Conservation (phyloP, 2,888 invertebrate species). For the Myathropa florea region DNA sequence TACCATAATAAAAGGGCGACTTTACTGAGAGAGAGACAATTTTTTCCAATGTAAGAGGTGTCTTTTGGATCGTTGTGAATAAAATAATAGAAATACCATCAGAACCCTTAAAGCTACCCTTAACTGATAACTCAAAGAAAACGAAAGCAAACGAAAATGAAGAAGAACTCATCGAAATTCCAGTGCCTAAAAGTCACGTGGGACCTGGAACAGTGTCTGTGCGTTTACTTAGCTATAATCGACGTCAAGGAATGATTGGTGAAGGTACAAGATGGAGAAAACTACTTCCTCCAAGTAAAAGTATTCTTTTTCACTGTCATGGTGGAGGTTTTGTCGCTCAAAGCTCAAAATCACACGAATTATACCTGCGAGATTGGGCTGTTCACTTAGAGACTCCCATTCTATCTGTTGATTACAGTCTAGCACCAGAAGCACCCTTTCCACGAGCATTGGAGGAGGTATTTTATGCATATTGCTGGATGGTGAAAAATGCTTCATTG, state of each 20-base stretch:
- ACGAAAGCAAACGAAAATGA: conserved; percentile 6
- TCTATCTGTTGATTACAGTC: conserved; percentile 96
- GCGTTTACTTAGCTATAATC: conserved; percentile 90
- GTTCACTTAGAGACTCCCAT: conserved; percentile 92
- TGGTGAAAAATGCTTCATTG: conserved; percentile 88
- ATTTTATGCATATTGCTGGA: conserved; percentile 97
- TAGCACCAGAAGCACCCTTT: conserved; percentile 97
- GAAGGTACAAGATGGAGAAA: conserved; percentile 81
- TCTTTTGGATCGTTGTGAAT: no score
- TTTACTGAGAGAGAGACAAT: no score
- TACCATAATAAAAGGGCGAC: no score
- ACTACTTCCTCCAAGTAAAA: conserved; percentile 82
- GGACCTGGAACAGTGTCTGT: conserved; percentile 89
- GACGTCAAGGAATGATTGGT: conserved; percentile 89
- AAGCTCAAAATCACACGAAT: conserved; percentile 96
- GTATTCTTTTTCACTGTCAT: conserved; percentile 95
- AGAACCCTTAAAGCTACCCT: conserved; percentile 85
- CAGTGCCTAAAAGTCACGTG: conserved; percentile 92
- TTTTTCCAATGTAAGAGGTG: no score
- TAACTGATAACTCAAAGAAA: conserved; percentile 27
- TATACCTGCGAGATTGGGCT: conserved; percentile 96
- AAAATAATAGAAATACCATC: conserved; percentile 92
- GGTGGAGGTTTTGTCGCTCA: conserved; percentile 99
- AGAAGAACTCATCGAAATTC: conserved; percentile 86
- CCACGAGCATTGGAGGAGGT: conserved; percentile 97